Base-by-base conservation (phyloP, 2,888 invertebrate genomes). In the Caenorhabditis sinica region DNA sequence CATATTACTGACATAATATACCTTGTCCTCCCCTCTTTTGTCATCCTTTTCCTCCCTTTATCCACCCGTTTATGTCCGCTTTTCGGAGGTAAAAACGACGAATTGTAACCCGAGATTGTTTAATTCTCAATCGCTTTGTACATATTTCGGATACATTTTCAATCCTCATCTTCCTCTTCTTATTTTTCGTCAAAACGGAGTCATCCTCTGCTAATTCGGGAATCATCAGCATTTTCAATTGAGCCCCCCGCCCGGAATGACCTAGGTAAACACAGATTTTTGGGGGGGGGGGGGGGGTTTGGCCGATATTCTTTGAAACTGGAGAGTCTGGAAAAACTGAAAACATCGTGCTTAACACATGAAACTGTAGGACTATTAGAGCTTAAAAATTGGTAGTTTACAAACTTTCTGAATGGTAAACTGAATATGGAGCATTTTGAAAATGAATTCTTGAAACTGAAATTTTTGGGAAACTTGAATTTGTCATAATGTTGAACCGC, bases 131-230 rank as follows among this genome's bases (percentile, higher is more conserved):
- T 51, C 66, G 53, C 51, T 69, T 56, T 69, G 69, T 69, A 56
- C 69, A 33, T 40, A 69, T 69, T 69, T 69, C 69, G 69, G 69
- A 69, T 69, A 69, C 69, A 69, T 69, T 69, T 69, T 69, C 69
- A 69, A 69, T 69, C n/a, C n/a, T n/a, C n/a, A n/a, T 49, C 73
- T 11, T 68, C 20, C 23, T 25, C 43, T 65, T 61, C 40, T 43
- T 25, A 1, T 36, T 40, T 51, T 43, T 56, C 51, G 40, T 56
- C 30, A 17, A 25, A 20, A 15, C 17, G 65, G 17, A n/a, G n/a
- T 30, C 43, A 65, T 65, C 40, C 13, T 13, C 13, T 49, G 51
- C 56, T 69, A 56, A 69, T 69, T 68, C 68, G 68, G 68, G 68
- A 68, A 68, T 51, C 68, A 68, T 68, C 53, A n/a, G n/a, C n/a